Conservation (phyloP, 2,797 vertebrate species). For the Cynopterus sphinx region DNA sequence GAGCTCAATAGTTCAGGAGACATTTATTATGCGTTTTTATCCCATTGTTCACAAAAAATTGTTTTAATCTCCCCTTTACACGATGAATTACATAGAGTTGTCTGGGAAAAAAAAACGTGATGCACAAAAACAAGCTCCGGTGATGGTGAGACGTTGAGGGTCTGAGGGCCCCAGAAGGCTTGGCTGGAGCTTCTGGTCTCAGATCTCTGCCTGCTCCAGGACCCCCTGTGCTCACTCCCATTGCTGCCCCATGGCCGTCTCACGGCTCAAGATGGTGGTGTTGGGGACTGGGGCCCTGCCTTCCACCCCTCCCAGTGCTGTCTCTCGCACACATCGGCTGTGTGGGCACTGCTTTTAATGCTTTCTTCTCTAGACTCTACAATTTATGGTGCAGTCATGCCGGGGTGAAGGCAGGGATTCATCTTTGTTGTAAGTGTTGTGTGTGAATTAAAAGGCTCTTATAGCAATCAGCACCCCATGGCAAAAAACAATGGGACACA, state of each 20-base stretch:
- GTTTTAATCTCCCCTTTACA: neutral
- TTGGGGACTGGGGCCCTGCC: neutral
- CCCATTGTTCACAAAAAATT: neutral
- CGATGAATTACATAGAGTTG: neutral
- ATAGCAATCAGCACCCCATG: neutral
- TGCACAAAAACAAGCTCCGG: neutral
- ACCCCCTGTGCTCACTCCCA: neutral
- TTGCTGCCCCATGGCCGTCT: neutral
- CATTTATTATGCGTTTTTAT: neutral
- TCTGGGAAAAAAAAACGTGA: neutral
- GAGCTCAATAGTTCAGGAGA: neutral
- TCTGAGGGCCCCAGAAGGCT: neutral
- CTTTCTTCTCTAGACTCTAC: slow-evolving; percentile 31
- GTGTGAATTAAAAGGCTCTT: slow-evolving; percentile 33
- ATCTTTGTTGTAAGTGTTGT: slow-evolving; percentile 1
- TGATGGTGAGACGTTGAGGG: neutral
- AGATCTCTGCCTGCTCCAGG: neutral
- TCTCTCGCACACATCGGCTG: neutral
- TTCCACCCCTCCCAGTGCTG: neutral
- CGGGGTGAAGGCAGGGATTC: slow-evolving; percentile 22
- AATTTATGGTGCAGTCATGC: neutral
- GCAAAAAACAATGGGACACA: neutral
- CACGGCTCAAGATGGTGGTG: neutral
- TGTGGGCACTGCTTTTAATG: neutral
- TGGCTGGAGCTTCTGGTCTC: neutral